Evolutionary conservation across 2,888 invertebrate genomes (phyloP), one percentile per base, ranked within the genome.

Genomic region (Acrobeloides nanus): DNA sequence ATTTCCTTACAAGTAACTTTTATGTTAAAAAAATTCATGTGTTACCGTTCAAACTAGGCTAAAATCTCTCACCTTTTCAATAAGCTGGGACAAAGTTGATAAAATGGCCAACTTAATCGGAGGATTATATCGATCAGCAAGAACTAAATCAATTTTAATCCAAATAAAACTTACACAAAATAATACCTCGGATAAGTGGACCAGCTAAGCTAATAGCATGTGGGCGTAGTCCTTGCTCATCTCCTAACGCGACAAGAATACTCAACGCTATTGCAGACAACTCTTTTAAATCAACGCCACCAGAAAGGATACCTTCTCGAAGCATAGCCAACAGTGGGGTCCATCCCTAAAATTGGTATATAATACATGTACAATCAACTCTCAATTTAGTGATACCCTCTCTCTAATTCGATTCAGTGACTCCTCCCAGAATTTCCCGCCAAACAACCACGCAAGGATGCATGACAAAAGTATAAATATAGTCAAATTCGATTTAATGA

Each of bases 141-240:
- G 82, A 75, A 95, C 92, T 68, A n/a, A n/a, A n/a, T n/a, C n/a
- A n/a, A n/a, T n/a, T n/a, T n/a, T n/a, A n/a, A n/a, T n/a, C n/a
- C n/a, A n/a, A n/a, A n/a, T n/a, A n/a, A n/a, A n/a, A n/a, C n/a
- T n/a, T n/a, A n/a, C n/a, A n/a, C n/a, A n/a, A n/a, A n/a, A n/a
- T n/a, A n/a, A n/a, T n/a, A n/a, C n/a, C n/a, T n/a, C 97, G 83
- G 77, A 97, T 97, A 55, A 97, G 81, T 0, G 97, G 95, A 1
- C 97, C 97, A 4, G 95, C 95, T 67, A 97, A 89, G 74, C 89
- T 87, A 53, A 95, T 87, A 3, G 95, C 93, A 39, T 92, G 92
- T 0, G 92, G 48, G 33, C 63, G 64, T 15, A 71, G 49, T 4
- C 66, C 29, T 46, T 42, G 40, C 38, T 52, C 48, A 20, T 56